These are phyloP conservation scores for Conchocele bisecta DNA, from an alignment of 2,888 invertebrate species.

Conservation along the genomic window DNA sequence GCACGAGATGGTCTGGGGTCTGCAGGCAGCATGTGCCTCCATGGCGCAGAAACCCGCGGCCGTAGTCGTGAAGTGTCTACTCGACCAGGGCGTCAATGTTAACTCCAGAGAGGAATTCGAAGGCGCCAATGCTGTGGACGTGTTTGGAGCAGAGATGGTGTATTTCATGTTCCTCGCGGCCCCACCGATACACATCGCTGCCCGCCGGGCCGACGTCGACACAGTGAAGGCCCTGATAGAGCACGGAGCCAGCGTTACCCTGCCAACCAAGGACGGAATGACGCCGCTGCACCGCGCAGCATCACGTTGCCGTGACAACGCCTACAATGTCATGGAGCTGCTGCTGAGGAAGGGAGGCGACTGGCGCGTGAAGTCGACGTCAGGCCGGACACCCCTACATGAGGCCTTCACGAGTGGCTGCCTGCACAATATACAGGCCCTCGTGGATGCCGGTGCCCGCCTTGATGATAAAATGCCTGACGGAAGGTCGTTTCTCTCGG, in stretches of 20 bases:
- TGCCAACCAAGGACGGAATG: slow-evolving; percentile 40
- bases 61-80: slow-evolving; percentile 35
- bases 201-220: slow-evolving; percentile 35
- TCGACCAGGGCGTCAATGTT: slow-evolving; percentile 39
- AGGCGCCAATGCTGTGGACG: slow-evolving; percentile 29
- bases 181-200: slow-evolving; percentile 53
- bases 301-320: slow-evolving; percentile 23
- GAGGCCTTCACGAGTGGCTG: slow-evolving; percentile 46
- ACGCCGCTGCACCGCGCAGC: slow-evolving; percentile 51
- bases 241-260: slow-evolving; percentile 44
- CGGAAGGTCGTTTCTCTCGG: slow-evolving; percentile 32
- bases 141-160: slow-evolving; percentile 13
- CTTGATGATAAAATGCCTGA: slow-evolving; percentile 32
- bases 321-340: slow-evolving; percentile 20
- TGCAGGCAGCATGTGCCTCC: slow-evolving; percentile 50
- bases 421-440: slow-evolving; percentile 10
- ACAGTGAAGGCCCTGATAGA: slow-evolving; percentile 37
- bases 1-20: slow-evolving; percentile 38
- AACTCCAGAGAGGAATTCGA: slow-evolving; percentile 35
- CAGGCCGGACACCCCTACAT: slow-evolving; percentile 43
- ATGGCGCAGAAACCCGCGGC: slow-evolving; percentile 14
- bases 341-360: slow-evolving; percentile 45
- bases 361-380: slow-evolving; percentile 20
- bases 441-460: slow-evolving; percentile 41
- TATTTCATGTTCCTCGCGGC: slow-evolving; percentile 47